Percentiles rank a stretch among this genome's conserved stretches.
Evolutionary conservation across 2,113 vertebrate genomes (phyloP).

Genomic region (Cnemophilus loriae): DNA sequence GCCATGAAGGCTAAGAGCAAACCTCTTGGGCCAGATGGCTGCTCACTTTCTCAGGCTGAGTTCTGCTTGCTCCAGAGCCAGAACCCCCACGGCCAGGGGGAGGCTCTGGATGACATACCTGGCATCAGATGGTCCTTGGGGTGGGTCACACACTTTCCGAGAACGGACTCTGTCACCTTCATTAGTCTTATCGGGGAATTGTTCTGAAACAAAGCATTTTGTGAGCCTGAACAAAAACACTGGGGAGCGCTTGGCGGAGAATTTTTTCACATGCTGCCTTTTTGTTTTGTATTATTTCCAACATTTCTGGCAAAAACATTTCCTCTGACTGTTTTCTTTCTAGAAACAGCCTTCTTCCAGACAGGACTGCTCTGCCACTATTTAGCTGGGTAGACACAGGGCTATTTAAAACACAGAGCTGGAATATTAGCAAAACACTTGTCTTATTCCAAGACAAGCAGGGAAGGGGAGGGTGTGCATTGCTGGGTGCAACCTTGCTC

Average conservation of each 20-base stretch:
- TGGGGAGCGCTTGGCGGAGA: neutral
- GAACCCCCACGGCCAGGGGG: neutral
- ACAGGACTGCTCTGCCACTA: slow-evolving; percentile 33
- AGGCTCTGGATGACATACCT: neutral
- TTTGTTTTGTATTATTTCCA: slow-evolving; percentile 50
- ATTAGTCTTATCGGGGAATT: neutral
- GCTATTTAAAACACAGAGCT: slow-evolving; percentile 52
- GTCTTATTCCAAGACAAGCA: slow-evolving; percentile 43
- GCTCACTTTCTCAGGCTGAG: neutral
- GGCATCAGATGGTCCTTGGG: accelerated
- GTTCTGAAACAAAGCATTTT: neutral
- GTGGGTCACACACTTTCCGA: accelerated
- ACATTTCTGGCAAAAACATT: slow-evolving; percentile 55
- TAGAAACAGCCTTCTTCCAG: slow-evolving; percentile 50
- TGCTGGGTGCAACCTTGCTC: neutral
- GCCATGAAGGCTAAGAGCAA: neutral
- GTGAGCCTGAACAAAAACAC: neutral
- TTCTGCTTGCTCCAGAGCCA: accelerated
- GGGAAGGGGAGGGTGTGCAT: neutral
- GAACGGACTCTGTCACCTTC: neutral
- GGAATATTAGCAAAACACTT: slow-evolving; percentile 52
- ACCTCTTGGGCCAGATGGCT: neutral
- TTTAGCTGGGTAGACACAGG: slow-evolving; percentile 25
- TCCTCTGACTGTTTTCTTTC: slow-evolving; percentile 53
- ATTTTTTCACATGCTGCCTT: slow-evolving; percentile 1